Evolutionary conservation across 2,113 vertebrate species (phyloP).

Genomic region (Hymenochirus boettgeri): DNA sequence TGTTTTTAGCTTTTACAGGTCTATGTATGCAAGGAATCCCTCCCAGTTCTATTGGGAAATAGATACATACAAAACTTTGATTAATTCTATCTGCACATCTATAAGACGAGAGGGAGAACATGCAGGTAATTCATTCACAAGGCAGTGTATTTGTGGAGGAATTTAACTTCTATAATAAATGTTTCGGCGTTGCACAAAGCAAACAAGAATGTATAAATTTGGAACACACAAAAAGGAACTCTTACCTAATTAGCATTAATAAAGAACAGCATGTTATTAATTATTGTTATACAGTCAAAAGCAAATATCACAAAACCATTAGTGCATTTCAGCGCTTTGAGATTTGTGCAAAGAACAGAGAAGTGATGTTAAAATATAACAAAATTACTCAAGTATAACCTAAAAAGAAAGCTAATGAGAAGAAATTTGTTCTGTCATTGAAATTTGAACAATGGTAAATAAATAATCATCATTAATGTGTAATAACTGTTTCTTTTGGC

Average conservation of each 20-base stretch:
- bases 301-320: conserved; percentile 63
- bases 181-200: too few species aligned
- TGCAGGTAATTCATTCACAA: too few species aligned
- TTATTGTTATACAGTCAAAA: conserved; percentile 63
- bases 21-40: too few species aligned
- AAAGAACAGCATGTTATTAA: conserved; percentile 68
- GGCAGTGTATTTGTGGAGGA: too few species aligned
- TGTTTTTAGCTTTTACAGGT: too few species aligned
- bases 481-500: conserved; percentile 76
- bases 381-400: conserved; percentile 65
- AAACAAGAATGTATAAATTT: too few species aligned
- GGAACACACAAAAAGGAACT: too few species aligned
- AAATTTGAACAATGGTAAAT: conserved; percentile 80
- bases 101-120: too few species aligned
- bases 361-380: conserved; percentile 67
- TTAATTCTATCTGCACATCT: too few species aligned
- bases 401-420: conserved; percentile 65
- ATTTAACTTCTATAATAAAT: too few species aligned
- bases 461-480: conserved; percentile 85
- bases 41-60: too few species aligned
- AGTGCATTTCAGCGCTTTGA: conserved; percentile 59
- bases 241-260: conserved; percentile 61
- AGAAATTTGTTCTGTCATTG: conserved; percentile 65
- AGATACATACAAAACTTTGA: too few species aligned
- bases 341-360: conserved; percentile 65